Evolutionary conservation across 2,113 vertebrate species (phyloP), one percentile per base, ranked within the genome.

Genomic region (Chloropsis hardwickii): DNA sequence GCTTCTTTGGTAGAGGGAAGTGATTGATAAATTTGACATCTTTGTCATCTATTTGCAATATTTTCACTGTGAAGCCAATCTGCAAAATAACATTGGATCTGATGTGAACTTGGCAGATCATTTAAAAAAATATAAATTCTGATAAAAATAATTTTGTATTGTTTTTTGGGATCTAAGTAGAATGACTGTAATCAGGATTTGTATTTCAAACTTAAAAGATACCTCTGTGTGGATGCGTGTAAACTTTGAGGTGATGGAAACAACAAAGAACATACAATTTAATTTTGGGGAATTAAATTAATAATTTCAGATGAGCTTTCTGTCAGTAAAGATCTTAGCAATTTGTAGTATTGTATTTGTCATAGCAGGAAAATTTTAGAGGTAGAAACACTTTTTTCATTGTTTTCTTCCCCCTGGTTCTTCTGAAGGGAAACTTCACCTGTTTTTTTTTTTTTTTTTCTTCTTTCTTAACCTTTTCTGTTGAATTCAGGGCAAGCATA

Each of bases 401-500:
- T 65, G 28, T 83, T 70, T 40, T 67, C 11, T n/a, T 54, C 5
- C 5, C 14, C 16, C 5, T 33, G 9, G 3, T 12, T 31, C 5
- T 25, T 12, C 4, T 7, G 1, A 72, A 86, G n/a, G 28, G 90
- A 83, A 88, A 70, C 13, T 53, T 94, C 5, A 73, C n/a, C 8
- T n/a, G n/a, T n/a, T 37, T 50, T 60, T 71, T 35, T n/a, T 54
- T 76, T 20, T 22, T 15, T 18, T 64, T 60, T 58, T 57, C 27
- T 65, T 70, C 39, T 84, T n/a, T 70, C 56, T 85, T 35, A 39
- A 80, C 11, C 29, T 90, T 82, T 71, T 94, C 33, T 97, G 42
- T 78, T 80, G 22, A 85, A 93, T 92, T 69, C 94, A 99, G 99
- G 99, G 99, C 69, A 99, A 99, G 88, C 98, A 98, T 88, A 86